These are phyloP conservation scores for Eueides isabella DNA, from an alignment of 1,140 invertebrate genomes.

Conservation along the genomic window DNA sequence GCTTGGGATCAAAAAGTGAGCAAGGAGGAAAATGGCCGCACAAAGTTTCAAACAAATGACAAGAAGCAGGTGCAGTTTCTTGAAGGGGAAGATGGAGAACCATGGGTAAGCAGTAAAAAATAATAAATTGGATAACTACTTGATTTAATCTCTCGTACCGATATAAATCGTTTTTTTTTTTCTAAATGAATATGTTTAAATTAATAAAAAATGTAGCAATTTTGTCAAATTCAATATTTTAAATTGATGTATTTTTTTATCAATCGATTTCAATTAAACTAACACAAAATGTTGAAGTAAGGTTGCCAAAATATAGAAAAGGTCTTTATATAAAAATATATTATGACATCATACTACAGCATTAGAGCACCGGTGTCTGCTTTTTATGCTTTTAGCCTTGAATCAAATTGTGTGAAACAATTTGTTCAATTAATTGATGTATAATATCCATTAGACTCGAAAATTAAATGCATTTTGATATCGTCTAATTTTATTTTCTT, in stretches of 20 bases:
- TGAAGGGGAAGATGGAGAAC: conserved; percentile 84
- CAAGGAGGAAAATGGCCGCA: conserved; percentile 70
- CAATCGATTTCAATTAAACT: too few relatives aligned
- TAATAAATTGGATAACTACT: too few relatives aligned
- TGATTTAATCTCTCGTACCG: too few relatives aligned
- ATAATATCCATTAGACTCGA: neutral
- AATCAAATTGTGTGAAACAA: neutral
- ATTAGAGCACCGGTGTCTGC: neutral
- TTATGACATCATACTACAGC: neutral
- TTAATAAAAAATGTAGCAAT: too few relatives aligned
- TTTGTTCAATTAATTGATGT: neutral
- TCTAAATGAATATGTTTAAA: too few relatives aligned
- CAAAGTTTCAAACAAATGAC: conserved; percentile 58
- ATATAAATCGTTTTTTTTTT: too few relatives aligned
- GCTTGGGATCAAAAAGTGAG: conserved; percentile 84
- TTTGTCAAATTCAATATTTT: too few relatives aligned
- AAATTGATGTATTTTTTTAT: too few relatives aligned
- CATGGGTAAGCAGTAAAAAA: conserved; percentile 75
- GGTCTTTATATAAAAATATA: neutral
- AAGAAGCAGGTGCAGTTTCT: conserved; percentile 85
- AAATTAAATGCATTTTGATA: neutral
- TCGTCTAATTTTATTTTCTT: neutral
- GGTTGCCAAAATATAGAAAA: too few relatives aligned
- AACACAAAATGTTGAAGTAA: too few relatives aligned
- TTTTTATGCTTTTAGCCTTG: conserved; percentile 1